These are phyloP conservation scores for Acrossocheilus wenchowensis DNA, from an alignment of 2,797 vertebrate genomes.

Conservation along the genomic window DNA sequence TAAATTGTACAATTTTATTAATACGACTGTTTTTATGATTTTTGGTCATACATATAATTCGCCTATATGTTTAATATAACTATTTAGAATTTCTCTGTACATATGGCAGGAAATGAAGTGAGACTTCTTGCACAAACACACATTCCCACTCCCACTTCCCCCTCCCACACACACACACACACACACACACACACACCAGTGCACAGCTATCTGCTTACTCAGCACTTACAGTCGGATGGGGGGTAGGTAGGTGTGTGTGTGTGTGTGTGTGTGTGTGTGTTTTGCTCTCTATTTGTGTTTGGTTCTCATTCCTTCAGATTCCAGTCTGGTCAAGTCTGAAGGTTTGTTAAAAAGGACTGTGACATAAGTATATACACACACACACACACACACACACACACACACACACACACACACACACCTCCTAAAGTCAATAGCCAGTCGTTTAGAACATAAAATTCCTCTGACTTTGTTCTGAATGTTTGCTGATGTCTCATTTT, in stretches of 20 bases:
- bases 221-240: not conserved
- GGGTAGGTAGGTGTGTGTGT: not conserved
- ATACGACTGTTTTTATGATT: not conserved
- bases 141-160: too few species aligned
- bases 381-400: not conserved
- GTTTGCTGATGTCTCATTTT: conserved; percentile 14
- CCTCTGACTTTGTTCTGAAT: not conserved
- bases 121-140: not conserved
- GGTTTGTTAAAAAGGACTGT: not conserved
- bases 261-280: not conserved
- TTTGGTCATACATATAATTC: not conserved
- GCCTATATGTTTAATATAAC: not conserved
- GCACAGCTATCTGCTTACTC: conserved; percentile 14
- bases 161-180: too few species aligned
- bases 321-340: not conserved
- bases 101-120: not conserved
- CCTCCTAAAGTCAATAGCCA: not conserved
- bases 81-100: not conserved
- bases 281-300: not conserved
- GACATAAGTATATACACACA: not conserved
- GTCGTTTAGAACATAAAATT: not conserved
- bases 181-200: not conserved
- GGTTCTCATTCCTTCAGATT: not conserved
- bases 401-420: not conserved
- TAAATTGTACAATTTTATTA: not conserved